Evolutionary conservation across 2,888 invertebrate species (phyloP).

Genomic region (Endotricha flammealis): DNA sequence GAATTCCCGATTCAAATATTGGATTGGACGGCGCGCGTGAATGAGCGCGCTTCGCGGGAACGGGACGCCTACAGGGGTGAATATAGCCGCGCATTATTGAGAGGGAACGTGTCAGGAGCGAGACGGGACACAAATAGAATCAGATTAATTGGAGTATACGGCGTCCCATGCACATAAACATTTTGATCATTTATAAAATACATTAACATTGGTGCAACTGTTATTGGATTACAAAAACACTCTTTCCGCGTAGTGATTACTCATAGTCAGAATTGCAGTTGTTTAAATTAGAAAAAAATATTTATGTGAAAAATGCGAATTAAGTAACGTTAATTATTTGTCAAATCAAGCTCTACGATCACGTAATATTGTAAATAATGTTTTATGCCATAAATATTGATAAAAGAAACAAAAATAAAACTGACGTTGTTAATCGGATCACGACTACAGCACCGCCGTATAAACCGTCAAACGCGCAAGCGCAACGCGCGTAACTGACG

Average conservation of each 20-base stretch:
- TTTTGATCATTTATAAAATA: constrained; percentile 33
- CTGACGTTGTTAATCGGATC: constrained; percentile 78
- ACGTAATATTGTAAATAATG: constrained; percentile 19
- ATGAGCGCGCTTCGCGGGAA: constrained; percentile 54
- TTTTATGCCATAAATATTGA: constrained; percentile 27
- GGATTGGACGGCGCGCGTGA: constrained; percentile 58
- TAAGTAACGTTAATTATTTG: constrained; percentile 19
- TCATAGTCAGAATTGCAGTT: constrained; percentile 30
- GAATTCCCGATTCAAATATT: constrained; percentile 71
- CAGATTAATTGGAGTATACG: constrained; percentile 60
- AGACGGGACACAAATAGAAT: constrained; percentile 63
- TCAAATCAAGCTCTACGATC: constrained; percentile 52
- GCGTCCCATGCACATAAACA: constrained; percentile 34
- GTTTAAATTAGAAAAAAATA: constrained; percentile 19
- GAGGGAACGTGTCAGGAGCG: constrained; percentile 52
- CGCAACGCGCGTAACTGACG: constrained; percentile 75
- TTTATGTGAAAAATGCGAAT: constrained; percentile 14
- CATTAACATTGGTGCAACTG: constrained; percentile 14
- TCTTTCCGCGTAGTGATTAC: constrained; percentile 38
- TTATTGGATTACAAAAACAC: constrained; percentile 23
- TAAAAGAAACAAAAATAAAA: constrained; percentile 48
- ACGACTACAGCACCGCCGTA: constrained; percentile 75
- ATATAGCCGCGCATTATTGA: constrained; percentile 47
- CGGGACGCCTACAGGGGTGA: constrained; percentile 44
- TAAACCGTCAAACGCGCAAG: constrained; percentile 76